Base-by-base conservation (phyloP, 2,113 vertebrate species). In the Trogon melanurus region DNA sequence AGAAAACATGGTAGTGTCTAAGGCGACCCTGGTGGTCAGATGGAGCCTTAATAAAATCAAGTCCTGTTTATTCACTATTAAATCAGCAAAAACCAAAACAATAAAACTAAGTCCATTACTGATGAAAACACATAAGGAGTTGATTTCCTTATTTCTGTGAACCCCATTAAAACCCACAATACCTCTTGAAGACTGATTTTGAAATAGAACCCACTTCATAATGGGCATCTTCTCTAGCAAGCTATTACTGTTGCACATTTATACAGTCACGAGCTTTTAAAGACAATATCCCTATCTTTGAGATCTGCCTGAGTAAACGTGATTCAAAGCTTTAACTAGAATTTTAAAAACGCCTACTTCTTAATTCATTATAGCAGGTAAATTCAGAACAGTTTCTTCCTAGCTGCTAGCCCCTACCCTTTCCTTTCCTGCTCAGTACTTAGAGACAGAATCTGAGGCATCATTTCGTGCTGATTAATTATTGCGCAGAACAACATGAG, bases 171-270 rank as follows among this genome's bases (percentile, higher is more conserved):
- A 84, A 47, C 15, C 44, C 19, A 80, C 65, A 74, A 48, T 50
- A 6, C 8, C 7, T 38, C 70, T 57, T 58, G 32, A 81, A 78
- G 23, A 62, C 71, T 50, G 2, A 62, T 67, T 86, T 84, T 79
- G 25, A 87, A 74, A 54, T 29, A 81, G 9, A 60, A 38, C 1
- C 2, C 6, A 26, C 34, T 8, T 91, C n/a, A 32, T 72, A 79
- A 76, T 0, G 27, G 30, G 3, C 29, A 38, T 36, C 20, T 65
- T 82, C 23, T 69, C 5, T 56, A 38, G 32, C 7, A 81, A 53
- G 27, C 0, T 75, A n/a, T 51, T 82, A 48, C 5, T 45, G 8
- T 57, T 72, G 29, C 20, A 50, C 0, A 0, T 5, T 62, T 53
- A 22, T 1, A 60, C 16, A 75, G 2, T 6, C n/a, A 26, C 14